Conservation (phyloP, 2,113 vertebrate genomes). For the Turnix velox region DNA sequence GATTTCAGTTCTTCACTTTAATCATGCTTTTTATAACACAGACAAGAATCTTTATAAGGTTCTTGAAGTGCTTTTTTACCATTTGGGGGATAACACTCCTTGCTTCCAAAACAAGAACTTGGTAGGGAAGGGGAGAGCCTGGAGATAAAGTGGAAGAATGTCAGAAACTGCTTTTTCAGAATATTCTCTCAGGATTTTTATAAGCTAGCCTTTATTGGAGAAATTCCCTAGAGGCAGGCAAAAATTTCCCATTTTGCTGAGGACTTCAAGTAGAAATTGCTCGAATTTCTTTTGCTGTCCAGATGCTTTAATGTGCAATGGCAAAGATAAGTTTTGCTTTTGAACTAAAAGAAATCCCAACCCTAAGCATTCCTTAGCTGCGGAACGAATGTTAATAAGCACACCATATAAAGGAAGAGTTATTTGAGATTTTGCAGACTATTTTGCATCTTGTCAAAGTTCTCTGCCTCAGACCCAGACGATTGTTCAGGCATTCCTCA, state of each 20-base stretch:
- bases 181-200: background rate
- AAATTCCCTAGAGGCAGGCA: constrained; percentile 29
- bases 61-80: background rate
- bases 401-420: background rate
- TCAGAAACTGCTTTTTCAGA: background rate
- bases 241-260: constrained; percentile 17
- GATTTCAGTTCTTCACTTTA: background rate
- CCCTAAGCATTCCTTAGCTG: background rate
- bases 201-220: background rate
- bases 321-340: constrained; percentile 16
- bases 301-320: background rate
- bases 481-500: background rate
- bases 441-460: background rate
- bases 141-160: background rate
- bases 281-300: constrained; percentile 16
- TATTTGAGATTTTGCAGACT: background rate
- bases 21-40: background rate
- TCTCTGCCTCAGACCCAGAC: rapidly evolving
- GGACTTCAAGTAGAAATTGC: background rate
- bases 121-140: background rate
- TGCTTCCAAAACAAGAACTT: background rate
- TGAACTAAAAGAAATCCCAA: background rate
- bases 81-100: background rate
- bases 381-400: background rate
- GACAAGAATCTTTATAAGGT: background rate